Conservation (phyloP, 1,140 invertebrate genomes). For the Anastrepha obliqua region DNA sequence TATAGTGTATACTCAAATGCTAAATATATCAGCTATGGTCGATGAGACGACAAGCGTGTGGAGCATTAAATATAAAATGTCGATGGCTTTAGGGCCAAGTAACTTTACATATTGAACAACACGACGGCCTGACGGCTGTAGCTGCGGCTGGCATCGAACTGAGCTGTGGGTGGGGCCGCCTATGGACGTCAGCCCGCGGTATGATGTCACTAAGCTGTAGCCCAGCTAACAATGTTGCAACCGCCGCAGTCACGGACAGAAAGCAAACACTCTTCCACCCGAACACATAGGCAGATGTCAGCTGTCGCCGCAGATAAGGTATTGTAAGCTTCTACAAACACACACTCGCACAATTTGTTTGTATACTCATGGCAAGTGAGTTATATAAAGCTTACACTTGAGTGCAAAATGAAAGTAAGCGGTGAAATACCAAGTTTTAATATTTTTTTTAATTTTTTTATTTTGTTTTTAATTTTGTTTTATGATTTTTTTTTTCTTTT, state of each 20-base stretch:
- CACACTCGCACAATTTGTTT: background rate
- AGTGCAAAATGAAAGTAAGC: no score
- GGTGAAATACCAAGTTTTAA: no score
- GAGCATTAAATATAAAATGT: constrained; percentile 43
- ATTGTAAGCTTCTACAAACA: background rate
- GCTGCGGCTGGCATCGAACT: no score
- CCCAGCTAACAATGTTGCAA: background rate
- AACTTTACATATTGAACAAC: constrained; percentile 15
- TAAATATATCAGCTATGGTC: background rate
- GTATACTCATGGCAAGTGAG: background rate
- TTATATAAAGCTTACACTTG: background rate
- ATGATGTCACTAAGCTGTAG: constrained; percentile 29
- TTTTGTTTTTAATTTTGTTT: no score
- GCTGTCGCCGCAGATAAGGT: background rate
- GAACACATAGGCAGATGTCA: no score
- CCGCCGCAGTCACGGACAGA: background rate
- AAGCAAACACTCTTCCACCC: background rate
- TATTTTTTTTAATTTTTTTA: no score
- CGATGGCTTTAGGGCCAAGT: constrained; percentile 20
- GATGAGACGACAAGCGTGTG: background rate
- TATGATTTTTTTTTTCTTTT: no score
- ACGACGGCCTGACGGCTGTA: no score
- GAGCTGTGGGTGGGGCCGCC: no score
- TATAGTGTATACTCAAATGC: background rate
- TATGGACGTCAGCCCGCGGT: background rate